A percentile compares a stretch with the other conserved stretches of the same genome.
Evolutionary conservation across 2,888 invertebrate species (phyloP).

Genomic region (Heliothis peltigera): DNA sequence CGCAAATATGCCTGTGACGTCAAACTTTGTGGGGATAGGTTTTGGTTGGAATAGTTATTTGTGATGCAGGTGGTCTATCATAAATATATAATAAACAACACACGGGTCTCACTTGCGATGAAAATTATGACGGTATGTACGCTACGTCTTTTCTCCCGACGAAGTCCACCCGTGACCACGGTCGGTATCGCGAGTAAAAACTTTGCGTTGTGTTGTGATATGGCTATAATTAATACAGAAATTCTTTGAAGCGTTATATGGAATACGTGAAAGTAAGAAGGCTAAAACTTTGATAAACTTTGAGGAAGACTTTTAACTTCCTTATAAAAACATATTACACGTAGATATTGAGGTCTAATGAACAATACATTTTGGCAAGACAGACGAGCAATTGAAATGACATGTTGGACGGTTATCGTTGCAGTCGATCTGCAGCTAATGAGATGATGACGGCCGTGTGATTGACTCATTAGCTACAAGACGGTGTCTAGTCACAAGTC

Average conservation of each 20-base stretch:
- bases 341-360: constrained; percentile 4
- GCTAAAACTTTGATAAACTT: no score
- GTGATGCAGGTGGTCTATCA: constrained; percentile 7
- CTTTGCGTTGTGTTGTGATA: no score
- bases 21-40: constrained; percentile 23
- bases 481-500: background rate
- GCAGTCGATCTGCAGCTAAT: background rate
- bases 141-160: no score
- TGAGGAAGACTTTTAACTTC: constrained; percentile 26
- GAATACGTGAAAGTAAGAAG: no score
- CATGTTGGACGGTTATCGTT: background rate
- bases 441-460: background rate
- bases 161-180: no score
- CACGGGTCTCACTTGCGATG: no score
- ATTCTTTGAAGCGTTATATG: no score
- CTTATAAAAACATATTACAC: constrained; percentile 34
- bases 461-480: constrained; percentile 4
- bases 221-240: no score
- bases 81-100: constrained; percentile 10
- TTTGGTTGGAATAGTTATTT: constrained; percentile 17
- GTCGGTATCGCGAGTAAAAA: no score
- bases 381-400: background rate
- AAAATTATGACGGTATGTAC: no score
- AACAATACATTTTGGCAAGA: constrained; percentile 10
- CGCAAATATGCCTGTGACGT: constrained; percentile 38